Evolutionary conservation across 2,888 invertebrate genomes (phyloP).

Genomic region (Ornithoptera alexandrae): DNA sequence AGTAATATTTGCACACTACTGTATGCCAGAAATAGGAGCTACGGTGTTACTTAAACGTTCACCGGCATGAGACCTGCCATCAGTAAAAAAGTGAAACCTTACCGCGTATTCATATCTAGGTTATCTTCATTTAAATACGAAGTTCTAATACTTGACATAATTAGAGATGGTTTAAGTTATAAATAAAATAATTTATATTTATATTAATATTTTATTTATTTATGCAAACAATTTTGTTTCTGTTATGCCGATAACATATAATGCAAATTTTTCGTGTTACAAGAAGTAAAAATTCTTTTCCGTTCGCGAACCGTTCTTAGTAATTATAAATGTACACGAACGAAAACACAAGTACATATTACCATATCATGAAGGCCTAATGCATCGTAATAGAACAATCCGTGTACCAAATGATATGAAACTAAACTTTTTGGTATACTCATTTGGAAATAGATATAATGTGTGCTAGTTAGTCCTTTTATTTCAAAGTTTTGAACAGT

Average conservation of each 20-base stretch:
- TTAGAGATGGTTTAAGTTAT: not conserved
- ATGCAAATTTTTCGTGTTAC: not conserved
- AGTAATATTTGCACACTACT: too few species aligned
- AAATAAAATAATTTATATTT: not conserved
- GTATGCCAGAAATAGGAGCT: too few species aligned
- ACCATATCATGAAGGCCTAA: not conserved
- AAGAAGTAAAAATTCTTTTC: not conserved
- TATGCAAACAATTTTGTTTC: not conserved
- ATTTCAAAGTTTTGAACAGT: conserved; percentile 26
- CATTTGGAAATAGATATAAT: not conserved
- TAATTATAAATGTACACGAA: not conserved
- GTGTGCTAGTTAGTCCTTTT: not conserved
- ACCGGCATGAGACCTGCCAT: too few species aligned
- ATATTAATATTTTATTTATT: not conserved
- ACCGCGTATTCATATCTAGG: not conserved
- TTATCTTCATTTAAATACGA: not conserved
- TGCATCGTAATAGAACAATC: not conserved
- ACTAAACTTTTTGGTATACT: not conserved
- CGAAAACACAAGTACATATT: not conserved
- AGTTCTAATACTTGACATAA: not conserved
- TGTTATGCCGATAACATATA: not conserved
- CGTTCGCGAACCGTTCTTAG: not conserved
- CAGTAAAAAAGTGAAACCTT: too few species aligned
- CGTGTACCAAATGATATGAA: not conserved
- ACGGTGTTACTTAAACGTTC: too few species aligned